Evolutionary conservation across 1,140 invertebrate genomes (phyloP).

Genomic region (Drosophila sp.): DNA sequence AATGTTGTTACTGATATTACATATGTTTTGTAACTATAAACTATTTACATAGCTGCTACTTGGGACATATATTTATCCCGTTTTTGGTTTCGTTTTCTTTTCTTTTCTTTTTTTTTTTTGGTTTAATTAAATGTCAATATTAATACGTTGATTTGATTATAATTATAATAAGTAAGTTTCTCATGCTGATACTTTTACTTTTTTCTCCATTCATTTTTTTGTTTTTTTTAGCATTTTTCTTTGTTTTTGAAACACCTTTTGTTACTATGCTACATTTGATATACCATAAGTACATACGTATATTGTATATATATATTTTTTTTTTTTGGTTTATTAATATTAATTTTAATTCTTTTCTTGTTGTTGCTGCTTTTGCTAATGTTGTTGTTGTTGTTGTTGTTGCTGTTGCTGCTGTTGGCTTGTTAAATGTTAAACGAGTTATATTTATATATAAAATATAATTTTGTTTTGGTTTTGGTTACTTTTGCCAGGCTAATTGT

Average conservation of each 20-base stretch:
- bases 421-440: slow-evolving; percentile 31
- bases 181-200: neutral
- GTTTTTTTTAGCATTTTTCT: slow-evolving; percentile 14
- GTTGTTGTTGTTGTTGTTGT: slow-evolving; percentile 32
- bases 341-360: slow-evolving; percentile 30
- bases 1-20: slow-evolving; percentile 76
- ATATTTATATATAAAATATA: slow-evolving; percentile 59
- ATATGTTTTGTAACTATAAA: slow-evolving; percentile 46
- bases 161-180: slow-evolving; percentile 25
- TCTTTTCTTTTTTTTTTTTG: slow-evolving; percentile 1
- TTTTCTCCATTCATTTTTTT: neutral
- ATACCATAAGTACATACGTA: slow-evolving; percentile 48
- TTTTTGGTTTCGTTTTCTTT: neutral
- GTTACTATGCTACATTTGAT: slow-evolving; percentile 65
- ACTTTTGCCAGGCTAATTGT: slow-evolving; percentile 16
- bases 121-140: slow-evolving; percentile 32
- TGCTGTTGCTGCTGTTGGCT: slow-evolving; percentile 19
- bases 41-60: slow-evolving; percentile 74
- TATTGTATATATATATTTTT: slow-evolving; percentile 12
- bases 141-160: slow-evolving; percentile 59
- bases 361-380: slow-evolving; percentile 19
- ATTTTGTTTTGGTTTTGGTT: slow-evolving; percentile 24
- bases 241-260: slow-evolving; percentile 79
- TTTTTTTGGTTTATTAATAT: slow-evolving; percentile 24
- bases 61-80: slow-evolving; percentile 37